Evolutionary conservation across 2,888 invertebrate genomes (phyloP).

Genomic region (Loripinus fragilis): DNA sequence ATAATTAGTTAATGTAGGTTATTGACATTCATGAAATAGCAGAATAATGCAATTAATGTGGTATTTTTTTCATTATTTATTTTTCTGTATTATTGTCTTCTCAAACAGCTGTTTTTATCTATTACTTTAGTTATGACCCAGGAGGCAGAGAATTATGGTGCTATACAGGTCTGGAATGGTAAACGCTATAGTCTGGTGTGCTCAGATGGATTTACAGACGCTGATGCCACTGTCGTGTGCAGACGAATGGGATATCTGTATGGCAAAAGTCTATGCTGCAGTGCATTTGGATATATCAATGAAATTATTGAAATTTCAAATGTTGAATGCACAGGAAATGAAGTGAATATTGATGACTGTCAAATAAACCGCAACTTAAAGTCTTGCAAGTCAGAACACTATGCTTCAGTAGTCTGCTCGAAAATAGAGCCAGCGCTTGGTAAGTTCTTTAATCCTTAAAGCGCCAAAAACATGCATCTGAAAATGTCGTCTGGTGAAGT

Average conservation of each 20-base stretch:
- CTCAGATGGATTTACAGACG: slow-evolving; percentile 89
- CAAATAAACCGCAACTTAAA: slow-evolving; percentile 19
- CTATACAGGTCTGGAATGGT: slow-evolving; percentile 59
- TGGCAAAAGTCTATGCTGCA: slow-evolving; percentile 66
- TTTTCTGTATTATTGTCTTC: too few relatives aligned
- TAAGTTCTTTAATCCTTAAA: slow-evolving; percentile 18
- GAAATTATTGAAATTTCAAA: slow-evolving; percentile 62
- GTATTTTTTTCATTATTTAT: too few relatives aligned
- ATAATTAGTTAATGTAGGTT: too few relatives aligned
- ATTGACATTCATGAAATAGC: too few relatives aligned
- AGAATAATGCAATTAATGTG: too few relatives aligned
- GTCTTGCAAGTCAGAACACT: slow-evolving; percentile 56
- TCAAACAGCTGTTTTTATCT: too few relatives aligned
- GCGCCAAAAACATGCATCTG: too few relatives aligned
- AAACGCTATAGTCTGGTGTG: slow-evolving; percentile 85
- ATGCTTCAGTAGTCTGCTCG: slow-evolving; percentile 77
- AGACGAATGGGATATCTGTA: slow-evolving; percentile 83
- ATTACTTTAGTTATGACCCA: slow-evolving; percentile 50
- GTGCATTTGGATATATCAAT: slow-evolving; percentile 62
- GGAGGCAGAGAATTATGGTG: slow-evolving; percentile 62
- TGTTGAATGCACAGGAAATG: slow-evolving; percentile 84
- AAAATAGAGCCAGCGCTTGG: slow-evolving; percentile 45
- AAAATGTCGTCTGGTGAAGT: too few relatives aligned
- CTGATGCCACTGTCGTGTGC: slow-evolving; percentile 85
- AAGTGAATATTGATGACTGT: slow-evolving; percentile 64